phyloP scores from a whole-genome alignment of 2,888 invertebrate genomes.

The Nomada hirtipes region DNA sequence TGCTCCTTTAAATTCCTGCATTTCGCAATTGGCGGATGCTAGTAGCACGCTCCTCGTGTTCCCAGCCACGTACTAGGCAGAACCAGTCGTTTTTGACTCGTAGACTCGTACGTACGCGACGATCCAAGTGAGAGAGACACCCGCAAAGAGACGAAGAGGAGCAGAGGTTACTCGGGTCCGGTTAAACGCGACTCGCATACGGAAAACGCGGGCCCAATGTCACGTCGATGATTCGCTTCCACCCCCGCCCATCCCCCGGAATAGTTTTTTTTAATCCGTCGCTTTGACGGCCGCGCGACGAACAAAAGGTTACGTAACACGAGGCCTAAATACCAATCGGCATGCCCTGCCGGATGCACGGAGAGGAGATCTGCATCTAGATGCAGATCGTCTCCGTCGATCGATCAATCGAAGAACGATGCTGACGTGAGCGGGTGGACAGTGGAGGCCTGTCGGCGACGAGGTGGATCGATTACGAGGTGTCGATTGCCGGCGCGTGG shows the following conservation, averaged over 20 bases:
- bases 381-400: slow-evolving; percentile 38
- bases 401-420: slow-evolving; percentile 24
- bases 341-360: slow-evolving; percentile 40
- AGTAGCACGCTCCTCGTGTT: slow-evolving; percentile 55
- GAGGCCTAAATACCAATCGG: slow-evolving; percentile 74
- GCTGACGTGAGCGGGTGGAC: neutral
- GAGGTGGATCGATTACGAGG: slow-evolving; percentile 12
- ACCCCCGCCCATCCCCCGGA: slow-evolving; percentile 56
- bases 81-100: slow-evolving; percentile 49
- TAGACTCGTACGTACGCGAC: slow-evolving; percentile 29
- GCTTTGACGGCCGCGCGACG: slow-evolving; percentile 69
- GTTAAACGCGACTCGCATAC: slow-evolving; percentile 76
- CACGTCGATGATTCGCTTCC: slow-evolving; percentile 64
- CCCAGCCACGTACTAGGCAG: slow-evolving; percentile 61
- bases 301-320: slow-evolving; percentile 67
- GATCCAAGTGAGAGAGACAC: neutral
- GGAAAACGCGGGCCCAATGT: slow-evolving; percentile 80
- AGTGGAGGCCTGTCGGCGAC: neutral
- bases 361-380: slow-evolving; percentile 54
- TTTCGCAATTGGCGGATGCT: slow-evolving; percentile 78
- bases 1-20: slow-evolving; percentile 70
- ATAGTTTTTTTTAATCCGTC: slow-evolving; percentile 62
- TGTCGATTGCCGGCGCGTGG: slow-evolving; percentile 31
- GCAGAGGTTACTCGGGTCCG: slow-evolving; percentile 50
- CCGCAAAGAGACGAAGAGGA: slow-evolving; percentile 12